Evolutionary conservation across 1,140 invertebrate genomes (phyloP).

Genomic region (Drosophila bocki): DNA sequence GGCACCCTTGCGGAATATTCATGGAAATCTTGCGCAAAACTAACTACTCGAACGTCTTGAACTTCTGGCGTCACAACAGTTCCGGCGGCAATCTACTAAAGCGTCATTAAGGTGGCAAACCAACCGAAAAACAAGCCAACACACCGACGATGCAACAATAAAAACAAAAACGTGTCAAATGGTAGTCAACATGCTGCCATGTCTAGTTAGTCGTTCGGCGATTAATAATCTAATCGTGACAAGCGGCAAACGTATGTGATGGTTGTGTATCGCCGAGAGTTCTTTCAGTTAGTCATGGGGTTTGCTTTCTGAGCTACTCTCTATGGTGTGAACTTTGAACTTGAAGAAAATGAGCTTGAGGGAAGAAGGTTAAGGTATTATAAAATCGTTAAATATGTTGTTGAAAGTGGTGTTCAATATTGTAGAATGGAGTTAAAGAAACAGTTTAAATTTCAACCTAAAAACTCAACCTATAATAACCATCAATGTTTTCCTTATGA

Average conservation of each 20-base stretch:
- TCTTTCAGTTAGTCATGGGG: conserved; percentile 32
- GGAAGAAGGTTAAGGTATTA: not conserved
- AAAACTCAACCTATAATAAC: not conserved
- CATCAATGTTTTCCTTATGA: not conserved
- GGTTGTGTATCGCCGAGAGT: conserved; percentile 20
- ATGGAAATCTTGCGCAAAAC: conserved; percentile 17
- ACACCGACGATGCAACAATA: not conserved
- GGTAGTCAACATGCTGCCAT: conserved; percentile 29
- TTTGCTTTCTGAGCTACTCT: not conserved
- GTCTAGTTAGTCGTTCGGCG: conserved; percentile 35
- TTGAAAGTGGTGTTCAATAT: not conserved
- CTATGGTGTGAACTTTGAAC: conserved; percentile 30
- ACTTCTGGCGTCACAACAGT: conserved; percentile 21
- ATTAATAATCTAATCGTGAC: conserved; percentile 64
- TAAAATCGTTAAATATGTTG: not conserved
- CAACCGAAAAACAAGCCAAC: conserved; percentile 27
- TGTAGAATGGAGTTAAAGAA: not conserved
- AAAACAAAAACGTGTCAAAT: conserved; percentile 29
- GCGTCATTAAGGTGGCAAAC: conserved; percentile 39
- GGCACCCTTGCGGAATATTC: conserved; percentile 2
- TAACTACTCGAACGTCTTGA: conserved; percentile 5
- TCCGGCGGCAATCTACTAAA: conserved; percentile 22
- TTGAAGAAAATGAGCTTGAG: not conserved
- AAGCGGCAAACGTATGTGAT: conserved; percentile 44
- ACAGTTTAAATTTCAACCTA: not conserved